A percentile compares a stretch with the other conserved stretches of the same genome.
Conservation (phyloP, 2,113 vertebrate species). For the human region GRCh38 chr16:78968001-78968500, state of each 20-base stretch:
- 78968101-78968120: too few relatives aligned
- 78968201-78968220: rapidly evolving
- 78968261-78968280: background rate
- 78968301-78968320: background rate
- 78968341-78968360: background rate
- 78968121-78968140: too few relatives aligned
- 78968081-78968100: rapidly evolving
- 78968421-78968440: background rate
- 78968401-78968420: background rate
- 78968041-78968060: rapidly evolving
- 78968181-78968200: too few relatives aligned
- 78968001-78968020: background rate
- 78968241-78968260: background rate
- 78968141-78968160: too few relatives aligned
- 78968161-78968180: too few relatives aligned
- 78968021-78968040: background rate
- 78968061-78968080: rapidly evolving
- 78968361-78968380: background rate
- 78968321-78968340: background rate
- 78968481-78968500: background rate
- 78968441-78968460: rapidly evolving
- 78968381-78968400: background rate
- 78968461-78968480: background rate
- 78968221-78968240: background rate
- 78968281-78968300: background rate